Conservation (phyloP, 2,797 vertebrate genomes). For the Glossophaga mutica region DNA sequence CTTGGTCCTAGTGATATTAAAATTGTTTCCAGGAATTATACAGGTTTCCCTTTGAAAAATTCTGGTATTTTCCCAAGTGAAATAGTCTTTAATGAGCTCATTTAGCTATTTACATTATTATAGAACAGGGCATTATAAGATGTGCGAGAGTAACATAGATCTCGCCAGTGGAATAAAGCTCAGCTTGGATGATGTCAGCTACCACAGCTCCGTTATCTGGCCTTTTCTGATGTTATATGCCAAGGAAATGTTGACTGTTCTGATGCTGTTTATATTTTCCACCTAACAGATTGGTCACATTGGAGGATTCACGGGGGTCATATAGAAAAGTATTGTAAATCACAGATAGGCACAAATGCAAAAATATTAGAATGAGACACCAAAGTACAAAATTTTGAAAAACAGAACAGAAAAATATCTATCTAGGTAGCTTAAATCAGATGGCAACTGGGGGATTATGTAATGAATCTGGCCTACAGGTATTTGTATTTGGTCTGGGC, state of each 20-base stretch:
- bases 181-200: neutral
- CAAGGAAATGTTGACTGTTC: neutral
- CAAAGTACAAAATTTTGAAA: neutral
- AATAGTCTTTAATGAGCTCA: neutral
- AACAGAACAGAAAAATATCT: neutral
- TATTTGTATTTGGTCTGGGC: neutral
- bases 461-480: neutral
- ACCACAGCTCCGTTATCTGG: neutral
- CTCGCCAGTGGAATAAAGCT: neutral
- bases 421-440: neutral
- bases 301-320: neutral
- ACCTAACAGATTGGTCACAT: neutral
- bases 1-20: neutral
- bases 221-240: neutral
- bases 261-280: neutral
- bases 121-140: neutral
- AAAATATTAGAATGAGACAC: neutral
- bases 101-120: neutral
- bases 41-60: neutral
- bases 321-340: neutral
- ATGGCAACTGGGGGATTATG: neutral
- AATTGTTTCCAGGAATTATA: neutral
- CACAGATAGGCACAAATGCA: neutral
- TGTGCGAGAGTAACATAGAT: neutral
- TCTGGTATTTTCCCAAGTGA: neutral